These are phyloP conservation scores for Chalcis sispes DNA, from an alignment of 2,888 invertebrate genomes.

Conservation along the genomic window DNA sequence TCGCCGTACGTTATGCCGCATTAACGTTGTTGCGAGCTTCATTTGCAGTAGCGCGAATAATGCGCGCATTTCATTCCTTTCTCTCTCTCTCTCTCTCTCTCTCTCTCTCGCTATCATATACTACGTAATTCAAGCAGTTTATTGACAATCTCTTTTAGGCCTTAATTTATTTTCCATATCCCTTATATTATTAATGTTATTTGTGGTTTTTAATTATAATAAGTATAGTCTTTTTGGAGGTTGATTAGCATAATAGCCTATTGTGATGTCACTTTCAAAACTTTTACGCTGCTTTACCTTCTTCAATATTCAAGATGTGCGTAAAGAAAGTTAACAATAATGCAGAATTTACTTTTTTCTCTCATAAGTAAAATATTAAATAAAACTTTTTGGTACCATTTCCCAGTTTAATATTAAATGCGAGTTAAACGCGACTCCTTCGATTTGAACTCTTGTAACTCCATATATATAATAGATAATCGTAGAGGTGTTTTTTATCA, in stretches of 20 bases:
- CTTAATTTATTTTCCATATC: too few relatives aligned
- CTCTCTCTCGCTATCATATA: too few relatives aligned
- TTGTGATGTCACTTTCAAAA: slow-evolving; percentile 23
- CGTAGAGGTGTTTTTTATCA: too few relatives aligned
- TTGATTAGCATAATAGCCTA: slow-evolving; percentile 26
- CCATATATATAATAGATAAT: too few relatives aligned
- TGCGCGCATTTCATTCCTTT: not conserved
- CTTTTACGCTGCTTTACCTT: not conserved
- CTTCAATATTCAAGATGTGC: not conserved
- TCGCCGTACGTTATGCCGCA: not conserved
- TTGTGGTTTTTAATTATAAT: not conserved
- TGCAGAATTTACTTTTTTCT: not conserved
- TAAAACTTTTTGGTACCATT: not conserved
- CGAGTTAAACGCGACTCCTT: not conserved
- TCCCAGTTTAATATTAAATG: not conserved
- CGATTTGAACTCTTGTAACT: too few relatives aligned
- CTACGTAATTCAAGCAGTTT: too few relatives aligned
- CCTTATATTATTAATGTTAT: slow-evolving; percentile 11
- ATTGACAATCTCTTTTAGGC: too few relatives aligned
- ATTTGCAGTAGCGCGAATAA: not conserved
- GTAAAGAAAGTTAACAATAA: slow-evolving; percentile 19
- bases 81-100: too few relatives aligned
- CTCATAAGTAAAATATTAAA: too few relatives aligned
- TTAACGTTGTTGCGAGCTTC: too few relatives aligned
- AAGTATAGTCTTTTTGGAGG: slow-evolving; percentile 9